Percentiles rank a stretch among this genome's conserved stretches.
These are phyloP conservation scores for Axinella damicornis DNA, from an alignment of 37 sponge, comb jelly and placozoan genomes.

Conservation along the genomic window DNA sequence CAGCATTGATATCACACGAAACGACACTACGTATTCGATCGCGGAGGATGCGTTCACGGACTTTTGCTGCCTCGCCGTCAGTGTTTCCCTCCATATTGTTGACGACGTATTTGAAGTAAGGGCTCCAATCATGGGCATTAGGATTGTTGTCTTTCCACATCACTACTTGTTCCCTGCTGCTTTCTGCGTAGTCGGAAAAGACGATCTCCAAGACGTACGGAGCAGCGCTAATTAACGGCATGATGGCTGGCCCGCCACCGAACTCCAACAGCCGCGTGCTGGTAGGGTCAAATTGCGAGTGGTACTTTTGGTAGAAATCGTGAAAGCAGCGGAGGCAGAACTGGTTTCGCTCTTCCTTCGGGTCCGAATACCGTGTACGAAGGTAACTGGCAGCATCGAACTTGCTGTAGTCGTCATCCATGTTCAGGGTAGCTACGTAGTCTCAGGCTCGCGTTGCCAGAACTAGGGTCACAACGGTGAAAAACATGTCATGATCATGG, in stretches of 20 bases:
- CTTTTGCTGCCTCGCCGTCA: neutral
- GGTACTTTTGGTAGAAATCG: neutral
- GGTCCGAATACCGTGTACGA: neutral
- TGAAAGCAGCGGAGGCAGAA: neutral
- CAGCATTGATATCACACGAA: conserved; percentile 1
- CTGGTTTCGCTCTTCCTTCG: neutral
- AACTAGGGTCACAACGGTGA: too few species aligned
- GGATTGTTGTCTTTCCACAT: conserved; percentile 4
- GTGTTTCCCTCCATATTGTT: neutral
- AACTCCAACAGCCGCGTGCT: neutral
- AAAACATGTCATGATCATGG: too few species aligned
- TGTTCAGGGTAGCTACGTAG: too few species aligned
- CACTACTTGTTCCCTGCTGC: neutral
- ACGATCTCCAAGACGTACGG: neutral
- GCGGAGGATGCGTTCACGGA: neutral
- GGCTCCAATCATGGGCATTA: neutral
- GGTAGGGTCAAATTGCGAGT: neutral
- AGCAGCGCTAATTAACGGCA: conserved; percentile 2
- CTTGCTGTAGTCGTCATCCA: conserved; percentile 1
- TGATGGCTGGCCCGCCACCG: conserved; percentile 3
- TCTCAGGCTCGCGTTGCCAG: too few species aligned
- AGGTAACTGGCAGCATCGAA: neutral
- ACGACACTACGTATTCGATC: neutral
- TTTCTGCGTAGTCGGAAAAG: neutral
- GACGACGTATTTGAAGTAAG: conserved; percentile 1